phyloP scores from a whole-genome alignment of 2,113 vertebrate genomes.

The Eonycteris spelaea region DNA sequence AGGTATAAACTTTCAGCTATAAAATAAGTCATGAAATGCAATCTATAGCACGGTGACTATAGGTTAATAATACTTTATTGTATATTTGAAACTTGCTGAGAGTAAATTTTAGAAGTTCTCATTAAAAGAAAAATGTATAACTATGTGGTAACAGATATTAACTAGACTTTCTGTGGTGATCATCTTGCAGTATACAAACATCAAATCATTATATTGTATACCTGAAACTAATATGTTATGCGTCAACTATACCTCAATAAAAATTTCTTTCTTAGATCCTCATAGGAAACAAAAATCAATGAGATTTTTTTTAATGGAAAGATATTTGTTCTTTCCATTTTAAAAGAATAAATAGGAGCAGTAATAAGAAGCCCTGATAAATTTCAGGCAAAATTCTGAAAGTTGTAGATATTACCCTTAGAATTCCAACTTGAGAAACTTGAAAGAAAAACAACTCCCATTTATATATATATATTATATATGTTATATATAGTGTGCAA shows the following conservation, averaged over 20 bases:
- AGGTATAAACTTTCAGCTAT: neutral
- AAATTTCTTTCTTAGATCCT: neutral
- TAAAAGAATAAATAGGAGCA: neutral
- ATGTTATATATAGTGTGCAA: neutral
- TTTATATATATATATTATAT: no score
- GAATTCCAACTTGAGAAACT: neutral
- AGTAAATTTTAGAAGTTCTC: neutral
- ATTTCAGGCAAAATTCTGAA: neutral
- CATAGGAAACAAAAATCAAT: slow-evolving; percentile 5
- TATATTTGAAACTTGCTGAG: neutral
- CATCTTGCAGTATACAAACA: neutral
- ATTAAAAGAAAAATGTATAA: neutral
- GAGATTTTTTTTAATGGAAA: neutral
- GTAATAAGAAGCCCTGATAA: neutral
- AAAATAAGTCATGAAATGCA: neutral
- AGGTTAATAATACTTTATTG: neutral
- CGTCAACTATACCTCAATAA: neutral
- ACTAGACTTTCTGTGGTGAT: neutral
- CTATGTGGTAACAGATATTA: neutral
- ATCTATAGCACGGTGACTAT: neutral
- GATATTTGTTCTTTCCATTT: neutral
- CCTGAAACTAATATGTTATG: neutral
- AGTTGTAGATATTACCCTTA: neutral
- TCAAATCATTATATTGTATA: neutral
- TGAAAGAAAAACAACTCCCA: neutral